These are phyloP conservation scores for Cremastinae sp. DNA, from an alignment of 2,888 invertebrate species.

Conservation along the genomic window DNA sequence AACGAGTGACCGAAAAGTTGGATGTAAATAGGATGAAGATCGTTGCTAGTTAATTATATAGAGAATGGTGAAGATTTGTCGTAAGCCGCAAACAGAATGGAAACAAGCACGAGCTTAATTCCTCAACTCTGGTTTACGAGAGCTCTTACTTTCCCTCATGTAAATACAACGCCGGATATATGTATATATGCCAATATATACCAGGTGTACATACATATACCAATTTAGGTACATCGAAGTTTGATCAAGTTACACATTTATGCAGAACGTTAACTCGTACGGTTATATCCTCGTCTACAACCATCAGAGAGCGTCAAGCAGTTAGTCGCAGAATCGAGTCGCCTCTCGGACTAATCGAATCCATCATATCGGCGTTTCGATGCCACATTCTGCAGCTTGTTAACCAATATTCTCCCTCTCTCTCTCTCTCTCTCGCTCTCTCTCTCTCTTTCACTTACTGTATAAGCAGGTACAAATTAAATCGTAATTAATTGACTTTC, in stretches of 20 bases:
- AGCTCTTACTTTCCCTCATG: slow-evolving; percentile 11
- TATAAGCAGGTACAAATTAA: too few species aligned
- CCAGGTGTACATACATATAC: background rate
- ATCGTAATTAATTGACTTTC: too few species aligned
- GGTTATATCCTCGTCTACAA: slow-evolving; percentile 8
- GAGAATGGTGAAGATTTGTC: too few species aligned
- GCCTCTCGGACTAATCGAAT: slow-evolving; percentile 52
- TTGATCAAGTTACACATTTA: slow-evolving; percentile 57
- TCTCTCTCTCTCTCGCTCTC: too few species aligned
- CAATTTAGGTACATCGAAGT: slow-evolving; percentile 39
- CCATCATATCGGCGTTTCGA: slow-evolving; percentile 32
- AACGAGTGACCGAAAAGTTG: too few species aligned
- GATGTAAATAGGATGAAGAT: too few species aligned
- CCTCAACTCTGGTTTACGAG: too few species aligned
- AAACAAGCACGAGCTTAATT: too few species aligned
- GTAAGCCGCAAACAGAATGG: too few species aligned
- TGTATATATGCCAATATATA: background rate
- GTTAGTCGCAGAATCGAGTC: slow-evolving; percentile 37
- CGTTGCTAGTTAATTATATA: too few species aligned
- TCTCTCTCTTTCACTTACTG: too few species aligned
- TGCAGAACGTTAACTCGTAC: slow-evolving; percentile 43
- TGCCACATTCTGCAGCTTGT: background rate
- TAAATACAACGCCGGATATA: background rate
- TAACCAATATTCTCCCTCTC: too few species aligned
- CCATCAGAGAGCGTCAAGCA: slow-evolving; percentile 11